phyloP scores from a whole-genome alignment of 2,113 vertebrate species.

The Melanocharis versteri region DNA sequence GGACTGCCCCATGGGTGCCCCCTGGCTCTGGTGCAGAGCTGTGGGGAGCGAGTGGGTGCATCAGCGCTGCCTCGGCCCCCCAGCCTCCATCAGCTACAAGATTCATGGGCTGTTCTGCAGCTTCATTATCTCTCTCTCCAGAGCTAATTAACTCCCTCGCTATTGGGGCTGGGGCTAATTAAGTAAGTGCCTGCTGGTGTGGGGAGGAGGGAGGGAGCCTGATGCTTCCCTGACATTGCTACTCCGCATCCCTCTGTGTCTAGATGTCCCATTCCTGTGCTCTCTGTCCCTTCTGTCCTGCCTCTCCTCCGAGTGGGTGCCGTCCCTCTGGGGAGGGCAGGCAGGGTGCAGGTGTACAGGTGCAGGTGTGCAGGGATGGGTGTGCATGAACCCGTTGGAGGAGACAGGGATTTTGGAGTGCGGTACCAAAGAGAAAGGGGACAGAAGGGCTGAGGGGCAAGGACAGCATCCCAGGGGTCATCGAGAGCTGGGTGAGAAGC shows the following conservation, averaged over 20 bases:
- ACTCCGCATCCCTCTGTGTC: not conserved
- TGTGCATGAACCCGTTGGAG: not conserved
- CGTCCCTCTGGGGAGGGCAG: not conserved
- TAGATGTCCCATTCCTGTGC: not conserved
- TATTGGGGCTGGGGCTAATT: constrained; percentile 13
- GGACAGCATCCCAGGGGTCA: rapidly evolving
- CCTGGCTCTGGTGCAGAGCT: not conserved
- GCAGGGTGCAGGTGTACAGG: not conserved
- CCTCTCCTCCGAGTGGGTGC: rapidly evolving
- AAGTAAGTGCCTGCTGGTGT: not conserved
- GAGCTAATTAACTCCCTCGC: constrained; percentile 69
- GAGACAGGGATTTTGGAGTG: not conserved
- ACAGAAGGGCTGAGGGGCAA: not conserved
- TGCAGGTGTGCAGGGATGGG: not conserved
- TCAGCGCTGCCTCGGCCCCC: rapidly evolving
- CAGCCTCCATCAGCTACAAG: not conserved
- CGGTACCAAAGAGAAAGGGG: not conserved
- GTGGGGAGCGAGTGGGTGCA: not conserved
- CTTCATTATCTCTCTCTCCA: constrained; percentile 70
- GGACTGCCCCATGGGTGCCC: not conserved
- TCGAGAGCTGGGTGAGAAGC: not conserved
- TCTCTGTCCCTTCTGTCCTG: not conserved
- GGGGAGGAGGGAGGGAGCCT: not conserved
- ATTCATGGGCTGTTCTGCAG: constrained; percentile 20
- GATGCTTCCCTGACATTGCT: not conserved